Evolutionary conservation across 2,113 vertebrate genomes (phyloP).

Genomic region (Suricata suricatta): DNA sequence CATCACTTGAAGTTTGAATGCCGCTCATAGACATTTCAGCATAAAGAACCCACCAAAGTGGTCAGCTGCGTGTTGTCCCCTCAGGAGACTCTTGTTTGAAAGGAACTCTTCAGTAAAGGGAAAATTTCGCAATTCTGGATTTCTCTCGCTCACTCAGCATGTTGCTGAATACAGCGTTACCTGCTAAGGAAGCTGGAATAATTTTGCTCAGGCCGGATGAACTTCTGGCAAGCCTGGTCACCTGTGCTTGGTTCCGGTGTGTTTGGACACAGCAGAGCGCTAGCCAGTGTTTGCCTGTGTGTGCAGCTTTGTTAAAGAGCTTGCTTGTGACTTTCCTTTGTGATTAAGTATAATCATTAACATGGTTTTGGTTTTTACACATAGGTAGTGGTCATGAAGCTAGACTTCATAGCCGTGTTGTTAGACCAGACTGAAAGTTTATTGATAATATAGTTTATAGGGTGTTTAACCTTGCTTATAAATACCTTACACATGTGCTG

Average conservation of each 20-base stretch:
- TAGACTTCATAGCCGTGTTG: not conserved
- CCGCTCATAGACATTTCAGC: constrained; percentile 20
- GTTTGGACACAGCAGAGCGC: not conserved
- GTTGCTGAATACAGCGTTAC: not conserved
- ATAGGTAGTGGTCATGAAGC: constrained; percentile 2
- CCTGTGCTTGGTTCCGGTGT: not conserved
- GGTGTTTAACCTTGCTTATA: constrained; percentile 14
- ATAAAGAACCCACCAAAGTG: constrained; percentile 1
- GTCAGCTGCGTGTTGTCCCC: not conserved
- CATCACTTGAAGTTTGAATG: not conserved
- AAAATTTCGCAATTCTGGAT: not conserved
- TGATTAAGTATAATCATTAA: constrained; percentile 11
- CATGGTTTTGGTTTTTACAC: constrained; percentile 31
- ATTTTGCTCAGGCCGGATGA: constrained; percentile 15
- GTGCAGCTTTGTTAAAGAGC: not conserved
- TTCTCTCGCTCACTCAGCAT: not conserved
- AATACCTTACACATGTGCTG: not conserved
- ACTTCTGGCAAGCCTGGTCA: not conserved
- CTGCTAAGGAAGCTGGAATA: not conserved
- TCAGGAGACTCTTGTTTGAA: not conserved
- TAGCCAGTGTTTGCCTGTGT: not conserved
- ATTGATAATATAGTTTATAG: not conserved
- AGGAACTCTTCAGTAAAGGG: constrained; percentile 12
- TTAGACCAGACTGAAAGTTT: constrained; percentile 5
- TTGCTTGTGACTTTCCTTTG: constrained; percentile 13